These are phyloP conservation scores for Clivina fossor DNA, from an alignment of 2,888 invertebrate species.

Conservation along the genomic window DNA sequence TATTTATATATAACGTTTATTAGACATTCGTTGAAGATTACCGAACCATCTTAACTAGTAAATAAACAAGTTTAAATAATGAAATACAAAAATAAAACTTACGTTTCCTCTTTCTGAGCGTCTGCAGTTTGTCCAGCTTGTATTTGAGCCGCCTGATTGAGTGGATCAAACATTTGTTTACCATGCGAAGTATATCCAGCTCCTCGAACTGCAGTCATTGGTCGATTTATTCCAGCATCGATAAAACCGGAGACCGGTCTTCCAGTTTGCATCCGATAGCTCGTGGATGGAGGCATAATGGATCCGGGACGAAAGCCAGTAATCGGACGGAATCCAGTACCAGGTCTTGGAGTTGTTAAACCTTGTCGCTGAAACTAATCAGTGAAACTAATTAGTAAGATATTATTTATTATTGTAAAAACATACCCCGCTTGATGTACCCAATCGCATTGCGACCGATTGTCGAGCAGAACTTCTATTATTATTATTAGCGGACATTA, in stretches of 20 bases:
- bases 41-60: no score
- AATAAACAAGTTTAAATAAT: no score
- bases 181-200: conserved; percentile 89
- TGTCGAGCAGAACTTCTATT: conserved; percentile 54
- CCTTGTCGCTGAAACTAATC: conserved; percentile 45
- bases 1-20: no score
- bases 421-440: conserved; percentile 59
- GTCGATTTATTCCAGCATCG: conserved; percentile 60
- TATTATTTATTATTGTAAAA: no score
- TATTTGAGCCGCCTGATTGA: conserved; percentile 65
- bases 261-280: conserved; percentile 40
- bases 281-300: conserved; percentile 31
- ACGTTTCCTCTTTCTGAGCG: conserved; percentile 79
- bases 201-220: conserved; percentile 95
- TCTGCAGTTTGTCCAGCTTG: conserved; percentile 63
- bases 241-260: conserved; percentile 53
- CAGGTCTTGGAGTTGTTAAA: conserved; percentile 44
- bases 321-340: conserved; percentile 47
- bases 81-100: conserved; percentile 44
- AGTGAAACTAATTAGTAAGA: no score
- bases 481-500: conserved; percentile 23
- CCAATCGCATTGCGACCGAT: conserved; percentile 57
- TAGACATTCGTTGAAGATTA: no score
- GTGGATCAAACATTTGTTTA: conserved; percentile 70
- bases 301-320: conserved; percentile 43